Percentiles rank a stretch among this genome's conserved stretches.
phyloP scores from a whole-genome alignment of 1,140 invertebrate genomes.

The Hirudo medicinalis region DNA sequence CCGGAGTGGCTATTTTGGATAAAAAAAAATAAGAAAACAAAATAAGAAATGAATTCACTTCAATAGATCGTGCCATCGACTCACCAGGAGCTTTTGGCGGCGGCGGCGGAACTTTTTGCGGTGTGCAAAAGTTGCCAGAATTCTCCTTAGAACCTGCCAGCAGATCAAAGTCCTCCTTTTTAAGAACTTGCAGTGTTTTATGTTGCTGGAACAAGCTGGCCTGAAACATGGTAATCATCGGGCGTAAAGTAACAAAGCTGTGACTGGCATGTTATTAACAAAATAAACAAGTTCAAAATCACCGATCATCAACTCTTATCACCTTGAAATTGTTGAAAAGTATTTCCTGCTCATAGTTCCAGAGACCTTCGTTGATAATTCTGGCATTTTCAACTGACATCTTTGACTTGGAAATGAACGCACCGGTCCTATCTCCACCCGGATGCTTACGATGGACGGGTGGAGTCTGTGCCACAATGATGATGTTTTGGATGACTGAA shows the following conservation, averaged over 20 bases:
- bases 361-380: conserved; percentile 85
- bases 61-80: not conserved
- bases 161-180: conserved; percentile 8
- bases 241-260: not conserved
- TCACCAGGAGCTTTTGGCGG: not conserved
- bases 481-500: conserved; percentile 77
- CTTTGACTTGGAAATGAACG: conserved; percentile 36
- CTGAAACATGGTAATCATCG: not conserved
- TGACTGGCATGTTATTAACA: not conserved
- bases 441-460: conserved; percentile 38
- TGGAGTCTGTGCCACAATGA: conserved; percentile 80
- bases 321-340: conserved; percentile 29
- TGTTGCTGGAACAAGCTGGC: conserved; percentile 14
- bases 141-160: not conserved
- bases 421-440: conserved; percentile 35
- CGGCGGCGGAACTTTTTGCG: not conserved
- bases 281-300: not conserved
- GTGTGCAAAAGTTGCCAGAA: not conserved
- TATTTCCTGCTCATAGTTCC: conserved; percentile 63
- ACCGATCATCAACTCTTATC: not conserved
- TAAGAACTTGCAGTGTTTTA: conserved; percentile 3
- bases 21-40: not conserved
- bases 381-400: conserved; percentile 84
- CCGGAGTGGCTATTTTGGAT: not conserved
- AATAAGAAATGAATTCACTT: not conserved